Percentiles rank a stretch among this genome's conserved stretches.
These are phyloP conservation scores for Andrena cerasifolii DNA, from an alignment of 1,140 invertebrate species.

Conservation along the genomic window DNA sequence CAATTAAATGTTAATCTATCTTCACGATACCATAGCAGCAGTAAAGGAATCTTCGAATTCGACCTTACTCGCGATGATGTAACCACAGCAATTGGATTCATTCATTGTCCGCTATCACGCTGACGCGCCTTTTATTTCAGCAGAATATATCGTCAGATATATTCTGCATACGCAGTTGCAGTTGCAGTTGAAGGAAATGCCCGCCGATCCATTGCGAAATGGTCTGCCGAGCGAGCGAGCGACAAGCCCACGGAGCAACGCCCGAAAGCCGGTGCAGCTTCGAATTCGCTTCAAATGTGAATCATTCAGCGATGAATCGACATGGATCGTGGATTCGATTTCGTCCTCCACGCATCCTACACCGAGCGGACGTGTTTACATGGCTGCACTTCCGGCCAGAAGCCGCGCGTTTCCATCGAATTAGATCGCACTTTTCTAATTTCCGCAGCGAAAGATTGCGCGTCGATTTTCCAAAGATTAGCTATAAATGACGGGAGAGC, in stretches of 20 bases:
- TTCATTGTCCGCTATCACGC: not conserved
- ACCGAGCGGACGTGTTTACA: not conserved
- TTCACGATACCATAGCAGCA: no score
- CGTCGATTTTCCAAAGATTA: slow-evolving; percentile 24
- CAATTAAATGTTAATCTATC: no score
- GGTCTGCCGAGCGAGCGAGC: slow-evolving; percentile 18
- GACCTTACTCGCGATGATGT: no score
- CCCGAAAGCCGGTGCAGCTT: no score
- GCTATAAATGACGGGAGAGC: not conserved
- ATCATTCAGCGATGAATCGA: not conserved
- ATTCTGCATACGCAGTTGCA: not conserved
- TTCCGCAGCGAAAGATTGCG: slow-evolving; percentile 7
- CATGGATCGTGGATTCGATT: not conserved
- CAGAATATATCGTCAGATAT: slow-evolving; percentile 1
- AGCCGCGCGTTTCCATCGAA: slow-evolving; percentile 2
- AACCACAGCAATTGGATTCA: no score
- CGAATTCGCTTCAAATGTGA: no score
- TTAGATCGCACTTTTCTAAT: slow-evolving; percentile 5
- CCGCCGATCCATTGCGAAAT: slow-evolving; percentile 50
- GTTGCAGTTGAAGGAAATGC: slow-evolving; percentile 40
- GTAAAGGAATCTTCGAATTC: no score
- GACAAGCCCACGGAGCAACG: slow-evolving; percentile 32
- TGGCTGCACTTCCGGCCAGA: slow-evolving; percentile 28
- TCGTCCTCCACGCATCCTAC: slow-evolving; percentile 28
- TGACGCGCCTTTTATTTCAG: not conserved